phyloP scores from a whole-genome alignment of 2,797 vertebrate species.

The Thalassophryne amazonica region DNA sequence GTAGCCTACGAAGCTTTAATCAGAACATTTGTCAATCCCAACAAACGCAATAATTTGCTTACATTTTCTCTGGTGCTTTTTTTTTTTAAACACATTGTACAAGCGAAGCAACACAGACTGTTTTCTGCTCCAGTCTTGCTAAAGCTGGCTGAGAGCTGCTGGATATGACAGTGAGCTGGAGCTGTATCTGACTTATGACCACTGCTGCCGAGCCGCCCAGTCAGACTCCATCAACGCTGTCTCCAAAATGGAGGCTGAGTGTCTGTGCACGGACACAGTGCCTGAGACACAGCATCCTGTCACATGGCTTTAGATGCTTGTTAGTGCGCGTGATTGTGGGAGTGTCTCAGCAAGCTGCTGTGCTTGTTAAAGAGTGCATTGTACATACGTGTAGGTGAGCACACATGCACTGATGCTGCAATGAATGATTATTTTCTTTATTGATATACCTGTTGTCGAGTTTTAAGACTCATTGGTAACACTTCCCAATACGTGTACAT shows the following conservation, averaged over 20 bases:
- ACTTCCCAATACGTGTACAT: too few species aligned
- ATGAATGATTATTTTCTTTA: too few species aligned
- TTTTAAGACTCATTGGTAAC: too few species aligned
- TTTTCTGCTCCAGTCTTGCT: too few species aligned
- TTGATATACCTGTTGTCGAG: too few species aligned
- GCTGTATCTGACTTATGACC: constrained; percentile 62
- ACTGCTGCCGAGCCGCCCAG: constrained; percentile 59
- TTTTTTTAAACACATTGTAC: too few species aligned
- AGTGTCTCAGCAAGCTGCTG: neutral
- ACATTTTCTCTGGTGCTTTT: too few species aligned
- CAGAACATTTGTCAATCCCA: constrained; percentile 12
- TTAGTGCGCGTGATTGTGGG: too few species aligned
- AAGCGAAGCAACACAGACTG: too few species aligned
- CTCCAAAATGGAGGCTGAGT: constrained; percentile 60
- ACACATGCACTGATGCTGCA: too few species aligned
- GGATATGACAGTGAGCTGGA: constrained; percentile 37
- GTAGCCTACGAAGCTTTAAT: constrained; percentile 25
- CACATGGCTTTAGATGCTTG: too few species aligned
- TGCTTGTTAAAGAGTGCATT: neutral
- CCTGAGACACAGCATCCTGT: constrained; percentile 6
- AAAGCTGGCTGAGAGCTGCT: constrained; percentile 48
- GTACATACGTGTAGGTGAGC: neutral
- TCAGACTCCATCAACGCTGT: constrained; percentile 51
- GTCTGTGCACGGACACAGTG: neutral
- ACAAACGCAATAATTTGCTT: constrained; percentile 26